A percentile compares a stretch with the other conserved stretches of the same genome.
Conservation (phyloP, 2,797 vertebrate species). For the Luscinia megarhynchos region DNA sequence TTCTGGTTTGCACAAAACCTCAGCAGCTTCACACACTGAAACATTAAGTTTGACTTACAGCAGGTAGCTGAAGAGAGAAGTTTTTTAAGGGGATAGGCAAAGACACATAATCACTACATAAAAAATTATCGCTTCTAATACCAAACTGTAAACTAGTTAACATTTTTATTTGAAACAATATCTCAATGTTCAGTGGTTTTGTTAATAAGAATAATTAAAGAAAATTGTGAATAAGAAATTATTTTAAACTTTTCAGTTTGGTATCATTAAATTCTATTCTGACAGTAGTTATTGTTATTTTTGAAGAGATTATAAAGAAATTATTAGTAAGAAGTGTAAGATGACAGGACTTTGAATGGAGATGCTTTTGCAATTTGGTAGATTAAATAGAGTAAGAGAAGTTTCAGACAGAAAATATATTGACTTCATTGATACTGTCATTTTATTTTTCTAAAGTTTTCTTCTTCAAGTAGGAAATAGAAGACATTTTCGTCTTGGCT, state of each 20-base stretch:
- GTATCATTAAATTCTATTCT: slow-evolving; percentile 10
- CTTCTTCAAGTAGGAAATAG: not conserved
- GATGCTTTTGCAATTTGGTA: slow-evolving; percentile 14
- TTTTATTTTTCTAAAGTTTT: not conserved
- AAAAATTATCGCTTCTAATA: not conserved
- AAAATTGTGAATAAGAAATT: not conserved
- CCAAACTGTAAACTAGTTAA: not conserved
- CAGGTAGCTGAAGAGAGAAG: not conserved
- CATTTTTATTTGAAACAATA: not conserved
- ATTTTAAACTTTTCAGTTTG: not conserved
- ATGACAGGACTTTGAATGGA: not conserved
- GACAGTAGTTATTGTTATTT: slow-evolving; percentile 43
- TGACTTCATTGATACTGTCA: not conserved
- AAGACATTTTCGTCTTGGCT: slow-evolving; percentile 9
- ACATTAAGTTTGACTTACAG: not conserved
- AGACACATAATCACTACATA: not conserved
- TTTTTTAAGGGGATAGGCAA: not conserved
- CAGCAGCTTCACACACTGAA: not conserved
- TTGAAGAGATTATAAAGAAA: slow-evolving; percentile 16
- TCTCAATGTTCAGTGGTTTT: not conserved
- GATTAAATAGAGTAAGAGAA: slow-evolving; percentile 23
- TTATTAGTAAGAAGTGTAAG: not conserved
- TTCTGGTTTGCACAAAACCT: not conserved
- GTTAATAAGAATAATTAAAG: not conserved
- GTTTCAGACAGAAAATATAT: not conserved